Base-by-base conservation (phyloP, 1,140 invertebrate genomes). In the Drosophila ambigua region DNA sequence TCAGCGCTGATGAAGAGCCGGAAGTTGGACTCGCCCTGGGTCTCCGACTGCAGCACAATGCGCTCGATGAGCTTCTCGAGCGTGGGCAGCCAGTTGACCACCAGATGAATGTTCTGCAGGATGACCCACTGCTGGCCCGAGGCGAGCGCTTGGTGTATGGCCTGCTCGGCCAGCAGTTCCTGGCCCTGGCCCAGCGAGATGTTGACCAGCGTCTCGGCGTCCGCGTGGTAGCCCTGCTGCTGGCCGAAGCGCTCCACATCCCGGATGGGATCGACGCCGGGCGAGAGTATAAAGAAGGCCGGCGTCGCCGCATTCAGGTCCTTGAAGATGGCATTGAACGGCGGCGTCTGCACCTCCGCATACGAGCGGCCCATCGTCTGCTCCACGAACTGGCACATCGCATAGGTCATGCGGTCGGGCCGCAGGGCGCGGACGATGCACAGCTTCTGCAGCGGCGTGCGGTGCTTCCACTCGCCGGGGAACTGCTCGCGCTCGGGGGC, bases 391-490 rank as follows among this genome's bases (percentile, higher is more conserved):
- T 72, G 89, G 0, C 77, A 77, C 82, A 91, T 91, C 6, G 90
- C 88, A 44, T 91, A 90, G 44, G 82, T 88, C 77, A 91, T 90
- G 43, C 90, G 94, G 93, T 99, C 98, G 0, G 97, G 95, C 68
- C 98, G 92, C 23, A 99, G 92, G 5, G 97, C 97, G 60, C 98
- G 93, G 94, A 99, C 95, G 85, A 99, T 98, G 91, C 98, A 98
- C 1, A 99, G 92, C 85, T 95, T 95, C 90, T 99, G 98, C 5
- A 99, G 92, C 0, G 96, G 94, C 0, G 95, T 94, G 92, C 98
- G 98, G 84, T 97, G 97, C 91, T 99, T 99, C 98, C 98, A 99
- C 80, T 99, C 98, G 68, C 98, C 97, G 0, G 98, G 98, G 72
- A 98, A 95, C 91, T 98, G 98, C 90, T 99, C 98, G 88, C 96